These are phyloP conservation scores for Trichogramma evanescens DNA, from an alignment of 2,888 invertebrate genomes.

Conservation along the genomic window DNA sequence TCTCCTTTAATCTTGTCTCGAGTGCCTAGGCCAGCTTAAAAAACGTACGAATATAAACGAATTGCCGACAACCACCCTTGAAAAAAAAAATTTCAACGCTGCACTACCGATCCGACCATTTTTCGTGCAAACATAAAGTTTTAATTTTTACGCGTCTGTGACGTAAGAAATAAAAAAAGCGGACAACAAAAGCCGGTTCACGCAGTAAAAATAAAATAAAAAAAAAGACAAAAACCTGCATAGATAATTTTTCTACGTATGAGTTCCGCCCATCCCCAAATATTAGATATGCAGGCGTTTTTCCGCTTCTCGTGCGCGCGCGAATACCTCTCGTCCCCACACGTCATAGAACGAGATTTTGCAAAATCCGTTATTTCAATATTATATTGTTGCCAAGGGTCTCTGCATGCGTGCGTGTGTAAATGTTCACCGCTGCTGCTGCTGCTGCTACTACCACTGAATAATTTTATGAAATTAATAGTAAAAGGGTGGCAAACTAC, in stretches of 20 bases:
- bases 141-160: no score
- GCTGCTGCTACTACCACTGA: slow-evolving; percentile 29
- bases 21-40: no score
- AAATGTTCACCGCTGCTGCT: slow-evolving; percentile 18
- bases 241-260: slow-evolving; percentile 12
- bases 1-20: no score
- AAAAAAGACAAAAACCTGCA: slow-evolving; percentile 5
- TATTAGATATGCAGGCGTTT: slow-evolving; percentile 14
- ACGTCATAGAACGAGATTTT: slow-evolving; percentile 43
- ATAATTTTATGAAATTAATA: slow-evolving; percentile 48
- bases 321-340: slow-evolving; percentile 9
- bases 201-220: background rate
- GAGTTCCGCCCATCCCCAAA: background rate
- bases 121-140: no score
- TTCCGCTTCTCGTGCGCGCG: slow-evolving; percentile 1
- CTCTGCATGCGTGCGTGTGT: no score
- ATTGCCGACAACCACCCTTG: slow-evolving; percentile 5
- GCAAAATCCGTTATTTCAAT: slow-evolving; percentile 48
- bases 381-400: slow-evolving; percentile 21
- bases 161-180: no score
- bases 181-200: background rate
- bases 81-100: no score
- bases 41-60: slow-evolving; percentile 2
- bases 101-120: no score
- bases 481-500: slow-evolving; percentile 38